Evolutionary conservation across 2,113 vertebrate genomes (phyloP).

Genomic region (Hoplias malabaricus): DNA sequence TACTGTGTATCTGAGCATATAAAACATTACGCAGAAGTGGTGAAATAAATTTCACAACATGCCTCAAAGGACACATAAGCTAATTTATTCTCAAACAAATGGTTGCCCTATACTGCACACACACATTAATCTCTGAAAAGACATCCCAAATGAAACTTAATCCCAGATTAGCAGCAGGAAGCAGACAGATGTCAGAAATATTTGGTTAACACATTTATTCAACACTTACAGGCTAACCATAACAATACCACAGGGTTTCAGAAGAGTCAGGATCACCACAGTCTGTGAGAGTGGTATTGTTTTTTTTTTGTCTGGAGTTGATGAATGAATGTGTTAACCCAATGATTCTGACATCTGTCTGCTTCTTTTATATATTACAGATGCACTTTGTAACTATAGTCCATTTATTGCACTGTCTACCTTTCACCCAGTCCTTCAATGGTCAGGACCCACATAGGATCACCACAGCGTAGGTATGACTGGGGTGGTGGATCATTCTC

Average conservation of each 20-base stretch:
- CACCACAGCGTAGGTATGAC: too few species aligned
- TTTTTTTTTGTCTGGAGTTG: too few species aligned
- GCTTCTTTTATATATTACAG: too few species aligned
- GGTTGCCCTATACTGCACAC: not conserved
- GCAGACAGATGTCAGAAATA: not conserved
- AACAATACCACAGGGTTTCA: not conserved
- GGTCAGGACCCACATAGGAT: too few species aligned
- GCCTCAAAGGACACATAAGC: not conserved
- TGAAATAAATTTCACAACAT: not conserved
- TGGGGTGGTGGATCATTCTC: too few species aligned
- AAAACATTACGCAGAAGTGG: not conserved
- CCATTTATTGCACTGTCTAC: too few species aligned
- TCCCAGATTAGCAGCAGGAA: conserved; percentile 13
- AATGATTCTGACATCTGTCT: too few species aligned
- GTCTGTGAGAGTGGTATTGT: too few species aligned
- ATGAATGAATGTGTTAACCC: too few species aligned
- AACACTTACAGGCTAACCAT: not conserved
- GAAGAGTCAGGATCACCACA: too few species aligned
- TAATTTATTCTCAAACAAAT: conserved; percentile 6
- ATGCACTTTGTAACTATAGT: too few species aligned
- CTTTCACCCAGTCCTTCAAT: too few species aligned
- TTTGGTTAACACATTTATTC: not conserved
- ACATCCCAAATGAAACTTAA: not conserved
- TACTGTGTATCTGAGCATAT: not conserved
- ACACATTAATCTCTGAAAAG: not conserved